Base-by-base conservation (phyloP, 2,113 vertebrate species). In the Pagrus major region DNA sequence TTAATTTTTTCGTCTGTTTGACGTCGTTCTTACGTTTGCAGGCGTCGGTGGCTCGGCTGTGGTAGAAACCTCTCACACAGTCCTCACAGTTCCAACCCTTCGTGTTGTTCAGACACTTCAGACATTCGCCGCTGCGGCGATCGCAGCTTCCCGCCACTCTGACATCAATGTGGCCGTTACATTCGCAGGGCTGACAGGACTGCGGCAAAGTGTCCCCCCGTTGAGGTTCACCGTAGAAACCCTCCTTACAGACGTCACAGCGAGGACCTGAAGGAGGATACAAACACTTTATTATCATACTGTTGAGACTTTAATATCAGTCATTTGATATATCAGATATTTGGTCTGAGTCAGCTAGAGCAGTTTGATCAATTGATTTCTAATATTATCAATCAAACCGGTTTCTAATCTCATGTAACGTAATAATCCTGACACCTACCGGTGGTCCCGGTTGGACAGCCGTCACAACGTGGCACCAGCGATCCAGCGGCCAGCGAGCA, bases 41-140 rank as follows among this genome's bases (percentile, higher is more conserved):
- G 76, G 95, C 94, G 49, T 96, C 6, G 0, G 73, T 21, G 2
- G 88, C 90, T 5, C 87, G 89, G 65, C 94, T 91, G 85, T 94
- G 97, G 0, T 95, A 96, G 91, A 95, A 98, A 6, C 97, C 96
- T 0, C 91, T 92, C 65, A 88, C 83, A 82, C 98, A 99, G 64
- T 55, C 87, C 80, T 97, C 94, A 0, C 97, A 99, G 89, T 80
- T 73, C 80, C 76, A 77, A 2, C 97, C 98, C 0, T 71, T 89
- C 0, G 96, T 98, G 92, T 97, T 95, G 92, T 97, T 72, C 77
- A 93, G 6, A 76, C 98, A 99, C 76, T 93, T 96, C 81, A 96
- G 88, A 84, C 98, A 99, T 73, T 96, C 82, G 0, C 98, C 98
- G 0, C 90, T 97, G 56, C 0, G 63, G 5, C 46, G 93, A 72